Evolutionary conservation across 2,888 invertebrate species (phyloP).

Genomic region (Orthonevra nobilis): DNA sequence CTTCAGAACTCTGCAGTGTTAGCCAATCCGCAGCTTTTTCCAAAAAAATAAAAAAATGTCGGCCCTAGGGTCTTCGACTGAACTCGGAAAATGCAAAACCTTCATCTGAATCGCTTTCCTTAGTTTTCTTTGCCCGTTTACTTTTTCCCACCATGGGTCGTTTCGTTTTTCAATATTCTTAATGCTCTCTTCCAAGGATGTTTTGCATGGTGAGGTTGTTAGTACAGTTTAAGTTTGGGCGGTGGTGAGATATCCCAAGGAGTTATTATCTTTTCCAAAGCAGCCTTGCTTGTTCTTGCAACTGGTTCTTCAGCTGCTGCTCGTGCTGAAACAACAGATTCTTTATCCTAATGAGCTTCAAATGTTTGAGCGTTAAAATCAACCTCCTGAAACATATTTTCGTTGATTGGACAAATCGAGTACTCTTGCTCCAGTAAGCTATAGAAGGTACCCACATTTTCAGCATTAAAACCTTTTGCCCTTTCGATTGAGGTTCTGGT

Average conservation of each 20-base stretch:
- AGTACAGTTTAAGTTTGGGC: constrained; percentile 3
- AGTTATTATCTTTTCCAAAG: constrained; percentile 7
- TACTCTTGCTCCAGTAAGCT: background rate
- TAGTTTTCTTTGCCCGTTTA: constrained; percentile 8
- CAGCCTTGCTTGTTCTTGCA: constrained; percentile 15
- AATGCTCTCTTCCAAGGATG: constrained; percentile 10
- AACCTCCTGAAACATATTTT: constrained; percentile 13
- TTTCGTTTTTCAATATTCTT: constrained; percentile 9
- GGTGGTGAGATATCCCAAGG: constrained; percentile 6
- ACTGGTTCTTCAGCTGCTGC: constrained; percentile 15
- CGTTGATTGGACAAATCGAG: constrained; percentile 10
- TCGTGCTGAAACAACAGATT: background rate
- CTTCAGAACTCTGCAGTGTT: no score
- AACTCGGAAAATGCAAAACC: constrained; percentile 39
- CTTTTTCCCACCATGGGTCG: background rate
- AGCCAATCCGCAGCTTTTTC: no score
- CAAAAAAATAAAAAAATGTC: no score
- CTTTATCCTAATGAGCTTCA: constrained; percentile 24
- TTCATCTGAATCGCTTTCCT: constrained; percentile 18
- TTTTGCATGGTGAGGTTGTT: constrained; percentile 19
- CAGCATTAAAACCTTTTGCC: background rate
- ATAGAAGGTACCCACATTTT: background rate
- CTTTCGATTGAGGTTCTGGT: background rate
- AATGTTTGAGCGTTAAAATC: constrained; percentile 7
- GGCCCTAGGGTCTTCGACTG: constrained; percentile 26